Conservation (phyloP, 2,797 vertebrate genomes). For the Nyctibius grandis region DNA sequence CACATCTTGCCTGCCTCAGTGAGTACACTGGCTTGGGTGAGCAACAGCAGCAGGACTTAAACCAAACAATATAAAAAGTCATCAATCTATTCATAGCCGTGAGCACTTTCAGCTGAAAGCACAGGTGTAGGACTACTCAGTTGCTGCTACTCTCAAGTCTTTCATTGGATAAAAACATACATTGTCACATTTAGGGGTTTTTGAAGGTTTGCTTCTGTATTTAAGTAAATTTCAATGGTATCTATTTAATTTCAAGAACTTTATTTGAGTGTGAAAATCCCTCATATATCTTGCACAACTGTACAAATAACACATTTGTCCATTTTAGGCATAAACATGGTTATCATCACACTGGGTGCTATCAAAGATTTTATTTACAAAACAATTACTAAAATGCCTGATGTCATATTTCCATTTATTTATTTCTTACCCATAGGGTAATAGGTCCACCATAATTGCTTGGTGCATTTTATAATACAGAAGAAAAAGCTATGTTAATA, state of each 20-base stretch:
- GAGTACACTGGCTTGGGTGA: not conserved
- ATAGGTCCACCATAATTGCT: conserved; percentile 96
- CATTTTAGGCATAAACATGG: conserved; percentile 82
- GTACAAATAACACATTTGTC: conserved; percentile 85
- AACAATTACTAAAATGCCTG: conserved; percentile 90
- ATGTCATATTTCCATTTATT: conserved; percentile 94
- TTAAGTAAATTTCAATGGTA: not conserved
- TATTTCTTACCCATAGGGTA: conserved; percentile 99
- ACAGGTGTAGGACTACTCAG: not conserved
- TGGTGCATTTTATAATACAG: conserved; percentile 97
- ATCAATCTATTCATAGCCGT: not conserved
- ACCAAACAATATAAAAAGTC: no score
- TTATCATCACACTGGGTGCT: conserved; percentile 87
- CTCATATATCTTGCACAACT: conserved; percentile 82
- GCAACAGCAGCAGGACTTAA: not conserved
- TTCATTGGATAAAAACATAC: not conserved
- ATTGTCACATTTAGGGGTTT: not conserved
- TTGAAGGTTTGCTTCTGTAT: not conserved
- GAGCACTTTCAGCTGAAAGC: not conserved
- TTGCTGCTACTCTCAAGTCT: not conserved
- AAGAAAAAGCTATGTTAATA: conserved; percentile 94
- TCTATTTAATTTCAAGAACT: conserved; percentile 57
- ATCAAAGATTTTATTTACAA: conserved; percentile 98
- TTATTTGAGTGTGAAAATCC: conserved; percentile 81
- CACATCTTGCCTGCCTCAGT: not conserved